These are phyloP conservation scores for Trachymyrmex septentrionalis DNA, from an alignment of 1,140 invertebrate species.

Conservation along the genomic window DNA sequence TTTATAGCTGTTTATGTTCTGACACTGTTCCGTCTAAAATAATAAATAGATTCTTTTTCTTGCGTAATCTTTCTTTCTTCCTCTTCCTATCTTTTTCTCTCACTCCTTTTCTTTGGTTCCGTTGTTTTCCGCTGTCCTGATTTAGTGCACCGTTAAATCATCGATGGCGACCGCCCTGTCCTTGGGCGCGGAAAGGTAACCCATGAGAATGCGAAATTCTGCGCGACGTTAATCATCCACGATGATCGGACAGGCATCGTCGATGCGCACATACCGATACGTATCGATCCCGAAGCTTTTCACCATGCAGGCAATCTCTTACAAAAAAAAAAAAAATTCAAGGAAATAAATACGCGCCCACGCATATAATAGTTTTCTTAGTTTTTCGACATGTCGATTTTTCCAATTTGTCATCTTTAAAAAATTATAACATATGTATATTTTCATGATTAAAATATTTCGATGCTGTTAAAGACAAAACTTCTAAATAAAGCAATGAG, in stretches of 20 bases:
- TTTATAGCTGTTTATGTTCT: neutral
- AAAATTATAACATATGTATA: neutral
- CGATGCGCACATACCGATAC: slow-evolving; percentile 30
- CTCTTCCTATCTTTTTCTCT: neutral
- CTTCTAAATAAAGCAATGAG: neutral
- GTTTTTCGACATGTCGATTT: neutral
- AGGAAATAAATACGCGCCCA: slow-evolving; percentile 4
- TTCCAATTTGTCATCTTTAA: neutral
- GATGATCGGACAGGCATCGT: slow-evolving; percentile 27
- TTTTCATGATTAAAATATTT: neutral
- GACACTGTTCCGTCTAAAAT: slow-evolving; percentile 5
- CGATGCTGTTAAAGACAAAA: neutral
- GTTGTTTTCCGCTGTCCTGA: slow-evolving; percentile 47
- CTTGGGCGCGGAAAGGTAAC: slow-evolving; percentile 45
- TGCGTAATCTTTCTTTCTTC: neutral
- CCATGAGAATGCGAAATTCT: slow-evolving; percentile 40
- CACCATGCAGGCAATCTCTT: neutral
- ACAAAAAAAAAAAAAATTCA: slow-evolving; percentile 51
- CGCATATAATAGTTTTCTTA: neutral
- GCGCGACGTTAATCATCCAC: slow-evolving; percentile 68
- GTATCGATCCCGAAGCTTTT: slow-evolving; percentile 53
- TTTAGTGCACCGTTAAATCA: slow-evolving; percentile 71
- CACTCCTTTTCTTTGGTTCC: neutral
- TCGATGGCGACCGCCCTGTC: slow-evolving; percentile 57
- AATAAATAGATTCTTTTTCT: slow-evolving; percentile 40